Conservation (phyloP, 2,888 invertebrate species). For the Brassicogethes aeneus region DNA sequence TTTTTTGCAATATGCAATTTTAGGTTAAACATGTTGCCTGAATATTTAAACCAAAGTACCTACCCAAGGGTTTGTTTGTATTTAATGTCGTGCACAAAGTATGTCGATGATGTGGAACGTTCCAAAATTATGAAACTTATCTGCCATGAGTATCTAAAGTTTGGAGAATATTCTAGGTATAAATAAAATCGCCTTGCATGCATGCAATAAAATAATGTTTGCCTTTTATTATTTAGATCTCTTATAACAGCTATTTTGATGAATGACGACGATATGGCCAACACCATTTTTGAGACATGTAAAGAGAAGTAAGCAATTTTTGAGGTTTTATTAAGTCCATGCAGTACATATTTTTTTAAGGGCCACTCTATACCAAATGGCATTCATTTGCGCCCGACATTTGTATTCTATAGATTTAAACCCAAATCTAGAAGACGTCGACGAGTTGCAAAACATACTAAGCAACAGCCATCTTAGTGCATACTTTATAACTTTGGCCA, state of each 20-base stretch:
- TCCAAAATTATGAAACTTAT: conserved; percentile 62
- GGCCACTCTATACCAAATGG: conserved; percentile 82
- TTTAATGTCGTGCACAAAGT: conserved; percentile 78
- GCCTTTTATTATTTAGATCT: conserved; percentile 42
- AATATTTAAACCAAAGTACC: conserved; percentile 82
- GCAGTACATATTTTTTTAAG: conserved; percentile 42
- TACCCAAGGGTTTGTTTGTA: conserved; percentile 92
- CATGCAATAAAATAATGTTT: neutral
- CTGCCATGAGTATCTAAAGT: conserved; percentile 76
- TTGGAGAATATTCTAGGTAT: conserved; percentile 72
- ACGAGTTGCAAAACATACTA: conserved; percentile 83
- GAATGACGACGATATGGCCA: conserved; percentile 70
- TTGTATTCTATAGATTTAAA: conserved; percentile 82
- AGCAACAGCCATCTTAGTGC: conserved; percentile 90
- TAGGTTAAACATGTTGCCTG: too few species aligned
- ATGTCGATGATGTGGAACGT: conserved; percentile 93
- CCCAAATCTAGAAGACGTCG: conserved; percentile 58
- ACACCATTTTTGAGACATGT: conserved; percentile 75
- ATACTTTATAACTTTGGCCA: conserved; percentile 84
- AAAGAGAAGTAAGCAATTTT: conserved; percentile 74
- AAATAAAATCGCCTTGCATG: neutral
- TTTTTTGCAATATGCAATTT: too few species aligned
- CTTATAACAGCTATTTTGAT: conserved; percentile 86
- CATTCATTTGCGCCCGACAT: conserved; percentile 93
- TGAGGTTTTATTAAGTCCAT: conserved; percentile 4